These are phyloP conservation scores for Hylaeus volcanicus DNA, from an alignment of 1,140 invertebrate genomes.

Conservation along the genomic window DNA sequence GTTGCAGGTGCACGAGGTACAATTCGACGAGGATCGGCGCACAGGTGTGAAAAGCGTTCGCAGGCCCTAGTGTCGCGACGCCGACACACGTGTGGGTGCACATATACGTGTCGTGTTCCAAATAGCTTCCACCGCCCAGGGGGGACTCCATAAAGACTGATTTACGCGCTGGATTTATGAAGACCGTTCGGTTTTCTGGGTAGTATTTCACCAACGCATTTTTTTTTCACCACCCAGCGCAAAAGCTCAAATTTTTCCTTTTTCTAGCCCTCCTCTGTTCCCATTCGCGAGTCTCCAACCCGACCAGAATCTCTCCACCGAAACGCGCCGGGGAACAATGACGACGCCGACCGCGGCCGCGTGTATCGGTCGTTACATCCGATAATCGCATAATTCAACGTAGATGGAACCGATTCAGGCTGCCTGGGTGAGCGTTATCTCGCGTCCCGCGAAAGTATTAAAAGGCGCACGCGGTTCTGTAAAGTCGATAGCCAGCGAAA, in stretches of 20 bases:
- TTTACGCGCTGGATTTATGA: conserved; percentile 78
- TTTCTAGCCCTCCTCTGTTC: not conserved
- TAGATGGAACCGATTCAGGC: conserved; percentile 12
- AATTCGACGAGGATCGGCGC: not conserved
- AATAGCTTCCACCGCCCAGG: conserved; percentile 68
- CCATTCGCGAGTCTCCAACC: not conserved
- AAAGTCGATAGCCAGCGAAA: conserved; percentile 51
- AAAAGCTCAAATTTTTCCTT: conserved; percentile 6
- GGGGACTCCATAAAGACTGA: conserved; percentile 77
- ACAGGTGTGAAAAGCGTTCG: conserved; percentile 33
- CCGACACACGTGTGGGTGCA: conserved; percentile 18
- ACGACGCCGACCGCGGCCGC: not conserved
- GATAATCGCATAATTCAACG: conserved; percentile 63
- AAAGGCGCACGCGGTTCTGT: conserved; percentile 52
- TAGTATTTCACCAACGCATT: conserved; percentile 72
- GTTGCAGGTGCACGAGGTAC: not conserved
- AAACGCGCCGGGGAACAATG: conserved; percentile 23
- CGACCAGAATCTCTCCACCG: not conserved
- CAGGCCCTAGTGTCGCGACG: conserved; percentile 8
- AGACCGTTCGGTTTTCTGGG: conserved; percentile 75
- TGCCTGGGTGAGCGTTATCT: conserved; percentile 37
- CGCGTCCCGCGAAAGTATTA: conserved; percentile 35
- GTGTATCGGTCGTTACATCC: conserved; percentile 46
- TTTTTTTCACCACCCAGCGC: not conserved
- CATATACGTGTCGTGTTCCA: conserved; percentile 56